Conservation (phyloP, 2,113 vertebrate genomes). For the Nesoenas mayeri region DNA sequence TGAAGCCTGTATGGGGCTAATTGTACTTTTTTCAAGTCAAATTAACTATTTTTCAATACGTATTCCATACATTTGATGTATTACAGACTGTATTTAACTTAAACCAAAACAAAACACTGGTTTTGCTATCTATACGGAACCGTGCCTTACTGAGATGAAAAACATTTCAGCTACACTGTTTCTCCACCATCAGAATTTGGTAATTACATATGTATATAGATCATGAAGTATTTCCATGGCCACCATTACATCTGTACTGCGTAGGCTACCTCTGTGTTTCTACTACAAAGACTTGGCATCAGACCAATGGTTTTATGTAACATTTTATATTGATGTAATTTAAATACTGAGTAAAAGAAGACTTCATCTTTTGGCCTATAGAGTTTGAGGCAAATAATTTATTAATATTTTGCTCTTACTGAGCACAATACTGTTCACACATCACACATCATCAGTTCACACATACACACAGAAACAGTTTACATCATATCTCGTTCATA, state of each 20-base stretch:
- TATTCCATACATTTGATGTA: neutral
- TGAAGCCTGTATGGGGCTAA: neutral
- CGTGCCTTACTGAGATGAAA: neutral
- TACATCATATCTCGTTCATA: neutral
- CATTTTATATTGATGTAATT: neutral
- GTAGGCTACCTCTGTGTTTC: neutral
- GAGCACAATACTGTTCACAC: neutral
- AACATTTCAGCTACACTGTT: neutral
- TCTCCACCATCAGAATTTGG: neutral
- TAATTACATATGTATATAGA: neutral
- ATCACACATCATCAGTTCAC: neutral
- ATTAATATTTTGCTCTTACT: neutral
- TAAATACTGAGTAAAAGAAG: neutral
- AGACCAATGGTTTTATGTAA: neutral
- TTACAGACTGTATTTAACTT: neutral
- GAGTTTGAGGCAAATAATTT: neutral
- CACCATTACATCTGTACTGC: neutral
- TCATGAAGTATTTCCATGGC: neutral
- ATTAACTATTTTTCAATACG: neutral
- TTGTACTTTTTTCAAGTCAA: neutral
- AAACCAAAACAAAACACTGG: neutral
- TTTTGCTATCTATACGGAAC: neutral
- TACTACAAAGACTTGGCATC: neutral
- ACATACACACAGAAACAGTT: neutral
- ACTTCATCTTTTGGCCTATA: neutral